phyloP scores from a whole-genome alignment of 1,140 invertebrate genomes.

The Stegodyphus dumicola region DNA sequence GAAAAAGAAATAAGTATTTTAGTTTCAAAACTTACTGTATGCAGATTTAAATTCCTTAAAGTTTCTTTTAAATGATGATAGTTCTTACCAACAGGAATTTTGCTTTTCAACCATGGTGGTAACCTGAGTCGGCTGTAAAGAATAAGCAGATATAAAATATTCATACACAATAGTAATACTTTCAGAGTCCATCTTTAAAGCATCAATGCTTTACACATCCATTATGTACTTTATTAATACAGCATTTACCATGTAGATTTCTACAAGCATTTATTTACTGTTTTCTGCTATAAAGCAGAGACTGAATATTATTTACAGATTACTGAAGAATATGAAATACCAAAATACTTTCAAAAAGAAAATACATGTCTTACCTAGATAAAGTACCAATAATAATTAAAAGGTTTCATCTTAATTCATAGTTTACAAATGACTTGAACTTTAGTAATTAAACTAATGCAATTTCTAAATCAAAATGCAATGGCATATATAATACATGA shows the following conservation, averaged over 20 bases:
- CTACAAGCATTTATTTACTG: no score
- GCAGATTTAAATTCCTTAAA: constrained; percentile 87
- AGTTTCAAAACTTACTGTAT: constrained; percentile 76
- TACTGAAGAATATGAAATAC: no score
- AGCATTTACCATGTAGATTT: no score
- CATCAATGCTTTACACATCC: not conserved
- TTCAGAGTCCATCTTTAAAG: not conserved
- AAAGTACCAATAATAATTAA: not conserved
- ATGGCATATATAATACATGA: no score
- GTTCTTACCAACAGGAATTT: constrained; percentile 86
- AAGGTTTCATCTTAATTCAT: not conserved
- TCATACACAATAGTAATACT: no score
- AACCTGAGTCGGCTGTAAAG: constrained; percentile 77
- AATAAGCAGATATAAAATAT: no score
- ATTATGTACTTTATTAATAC: no score
- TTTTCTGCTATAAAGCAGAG: no score
- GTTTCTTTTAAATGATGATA: constrained; percentile 84
- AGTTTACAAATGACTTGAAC: constrained; percentile 63
- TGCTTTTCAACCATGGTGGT: constrained; percentile 96
- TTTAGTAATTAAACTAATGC: constrained; percentile 57
- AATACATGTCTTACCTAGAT: no score
- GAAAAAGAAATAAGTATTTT: not conserved
- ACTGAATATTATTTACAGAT: no score
- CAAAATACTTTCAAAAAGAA: no score
- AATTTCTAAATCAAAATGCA: no score